Evolutionary conservation across 2,113 vertebrate genomes (phyloP), one percentile per base, ranked within the genome.

Genomic region (Neolamprologus falcicula): DNA sequence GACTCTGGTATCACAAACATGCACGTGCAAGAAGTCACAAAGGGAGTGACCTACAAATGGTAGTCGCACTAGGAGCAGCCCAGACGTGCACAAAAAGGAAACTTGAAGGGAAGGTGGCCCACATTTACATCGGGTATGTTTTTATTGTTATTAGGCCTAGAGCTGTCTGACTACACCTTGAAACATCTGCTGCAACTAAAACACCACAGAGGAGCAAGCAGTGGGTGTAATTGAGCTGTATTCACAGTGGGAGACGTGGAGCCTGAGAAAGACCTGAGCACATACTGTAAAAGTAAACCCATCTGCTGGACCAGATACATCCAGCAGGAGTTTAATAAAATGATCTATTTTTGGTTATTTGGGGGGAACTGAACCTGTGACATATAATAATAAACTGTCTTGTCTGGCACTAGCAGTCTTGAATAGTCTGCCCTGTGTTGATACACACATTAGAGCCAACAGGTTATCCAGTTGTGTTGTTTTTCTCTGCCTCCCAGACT

Each of bases 401-500:
- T 83, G 13, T 13, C 6, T 7, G 42, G 79, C 12, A 3, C 53
- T 26, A 35, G 40, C 63, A 26, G 31, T 80, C 73, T 47, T 26
- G 21, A 53, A 81, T 17, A 54, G 55, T 47, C 40, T 50, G 66
- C 13, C n/a, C 82, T 59, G 42, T 84, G 73, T 14, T 87, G 85
- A 66, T 55, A 73, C 55, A 79, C 50, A n/a, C 42, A 59, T 35
- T n/a, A 31, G n/a, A 84, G 59, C 53, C 83, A 85, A 89, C 91
- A 90, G 89, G 88, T 91, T 89, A 89, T 88, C 86, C 90, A 85
- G 89, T 86, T 7, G 47, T 86, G 90, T 90, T 94, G 93, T 95
- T 92, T 91, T 90, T 55, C 89, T 92, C 87, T 53, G 86, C 86
- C 57, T 87, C 83, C 86, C 57, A 53, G 89, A 91, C 85, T 40